Base-by-base conservation (phyloP, 2,888 invertebrate species). In the Corbicula japonica region DNA sequence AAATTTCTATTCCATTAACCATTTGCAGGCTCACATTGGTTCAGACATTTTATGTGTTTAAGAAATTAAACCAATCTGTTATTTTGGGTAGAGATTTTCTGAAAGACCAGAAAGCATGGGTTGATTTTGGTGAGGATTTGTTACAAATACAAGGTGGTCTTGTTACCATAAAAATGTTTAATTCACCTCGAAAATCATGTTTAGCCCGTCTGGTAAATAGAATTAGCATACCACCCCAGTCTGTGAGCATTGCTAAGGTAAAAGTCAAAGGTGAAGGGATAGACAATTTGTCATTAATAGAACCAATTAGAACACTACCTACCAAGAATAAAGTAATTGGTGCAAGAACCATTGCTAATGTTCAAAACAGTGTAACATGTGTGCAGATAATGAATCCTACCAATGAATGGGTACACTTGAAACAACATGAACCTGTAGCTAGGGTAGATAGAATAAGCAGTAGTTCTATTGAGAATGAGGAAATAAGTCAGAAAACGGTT, bases 71-170 rank as follows among this genome's bases (percentile, higher is more conserved):
- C 30, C 38, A 35, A 15, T 62, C 68, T 68, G 61, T 75, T 8
- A 68, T 75, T 32, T 61, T 68, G 28, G 84, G 79, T 48, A n/a
- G 72, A 21, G 84, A 84, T 65, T 84, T 84, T 56, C 50, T 84
- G 23, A 75, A 56, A 48, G 69, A 70, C 10, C 65, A 84, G 30
- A 35, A 68, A 12, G 78, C 76, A 6, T 54, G 44, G 41, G 61
- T 81, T 1, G 69, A 84, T 44, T 76, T 75, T 46, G 58, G 52
- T 10, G 58, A 77, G 28, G 50, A 61, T 46, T 35, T 38, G n/a
- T 26, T 84, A 6, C 50, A 77, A 52, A 56, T 77, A 8, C 65
- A 71, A 44, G 66, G 61, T 34, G 71, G 71, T 66, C n/a, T n/a
- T n/a, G n/a, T n/a, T n/a, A n/a, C n/a, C n/a, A n/a, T n/a, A n/a